Percentiles rank a stretch among this genome's conserved stretches.
These are phyloP conservation scores for Thaumatotibia leucotreta DNA, from an alignment of 1,140 invertebrate species.

Conservation along the genomic window DNA sequence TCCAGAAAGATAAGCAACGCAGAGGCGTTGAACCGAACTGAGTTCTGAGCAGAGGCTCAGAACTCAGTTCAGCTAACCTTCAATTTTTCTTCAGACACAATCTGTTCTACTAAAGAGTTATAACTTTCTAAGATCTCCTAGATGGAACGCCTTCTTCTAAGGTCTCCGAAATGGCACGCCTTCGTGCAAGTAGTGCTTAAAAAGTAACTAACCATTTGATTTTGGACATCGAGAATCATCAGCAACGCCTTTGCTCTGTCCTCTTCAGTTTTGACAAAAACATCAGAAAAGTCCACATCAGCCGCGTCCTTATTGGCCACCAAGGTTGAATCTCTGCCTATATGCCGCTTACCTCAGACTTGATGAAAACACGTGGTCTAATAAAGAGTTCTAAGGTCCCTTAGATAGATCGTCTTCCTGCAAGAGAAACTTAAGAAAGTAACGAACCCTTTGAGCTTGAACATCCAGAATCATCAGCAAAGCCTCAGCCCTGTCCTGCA, in stretches of 20 bases:
- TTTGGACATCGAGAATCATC: slow-evolving; percentile 89
- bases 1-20: slow-evolving; percentile 90
- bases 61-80: slow-evolving; percentile 87
- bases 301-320: slow-evolving; percentile 2
- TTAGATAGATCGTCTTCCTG: too few species aligned
- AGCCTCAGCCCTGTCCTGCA: slow-evolving; percentile 89
- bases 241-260: slow-evolving; percentile 90
- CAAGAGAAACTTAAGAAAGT: neutral
- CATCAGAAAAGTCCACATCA: slow-evolving; percentile 79
- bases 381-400: too few species aligned
- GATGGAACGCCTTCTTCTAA: too few species aligned
- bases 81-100: slow-evolving; percentile 80
- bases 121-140: too few species aligned
- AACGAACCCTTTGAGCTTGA: slow-evolving; percentile 81
- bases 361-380: neutral
- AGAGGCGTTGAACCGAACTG: too few species aligned
- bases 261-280: slow-evolving; percentile 72
- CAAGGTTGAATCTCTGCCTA: neutral
- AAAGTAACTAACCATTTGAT: slow-evolving; percentile 77
- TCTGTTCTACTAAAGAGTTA: neutral
- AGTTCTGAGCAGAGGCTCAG: too few species aligned
- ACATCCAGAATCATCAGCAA: slow-evolving; percentile 90
- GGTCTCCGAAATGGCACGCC: too few species aligned
- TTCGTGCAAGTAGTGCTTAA: too few species aligned
- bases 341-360: neutral